A percentile compares a stretch with the other conserved stretches of the same genome.
phyloP scores from a whole-genome alignment of 1,140 invertebrate species.

The Myzus persicae region DNA sequence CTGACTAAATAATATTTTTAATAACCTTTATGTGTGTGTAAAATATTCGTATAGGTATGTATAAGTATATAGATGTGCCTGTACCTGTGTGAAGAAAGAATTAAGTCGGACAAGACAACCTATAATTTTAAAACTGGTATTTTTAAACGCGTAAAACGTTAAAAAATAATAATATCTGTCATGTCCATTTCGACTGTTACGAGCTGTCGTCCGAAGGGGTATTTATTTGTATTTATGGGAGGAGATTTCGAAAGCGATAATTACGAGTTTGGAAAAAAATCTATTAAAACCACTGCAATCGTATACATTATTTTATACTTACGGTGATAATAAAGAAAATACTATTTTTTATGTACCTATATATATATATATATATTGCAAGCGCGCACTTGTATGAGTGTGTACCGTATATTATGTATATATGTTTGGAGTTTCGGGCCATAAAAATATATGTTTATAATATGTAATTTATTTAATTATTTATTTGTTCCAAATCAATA shows the following conservation, averaged over 20 bases:
- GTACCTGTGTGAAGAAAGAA: constrained; percentile 34
- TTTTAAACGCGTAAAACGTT: constrained; percentile 52
- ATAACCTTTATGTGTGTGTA: neutral
- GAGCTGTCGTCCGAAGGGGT: constrained; percentile 50
- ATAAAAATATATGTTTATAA: neutral
- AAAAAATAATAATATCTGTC: constrained; percentile 41
- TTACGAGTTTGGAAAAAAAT: constrained; percentile 52
- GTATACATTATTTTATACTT: constrained; percentile 47
- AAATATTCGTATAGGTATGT: neutral
- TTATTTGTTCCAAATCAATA: neutral
- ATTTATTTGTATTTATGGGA: constrained; percentile 49
- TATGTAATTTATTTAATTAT: neutral
- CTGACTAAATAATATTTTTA: constrained; percentile 10
- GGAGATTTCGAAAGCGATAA: constrained; percentile 52
- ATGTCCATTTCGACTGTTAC: constrained; percentile 52
- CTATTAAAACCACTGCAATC: constrained; percentile 46
- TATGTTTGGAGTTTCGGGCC: neutral
- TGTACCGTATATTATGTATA: neutral
- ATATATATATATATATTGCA: neutral
- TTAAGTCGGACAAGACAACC: constrained; percentile 46
- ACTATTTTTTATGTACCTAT: neutral
- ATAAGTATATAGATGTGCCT: no score
- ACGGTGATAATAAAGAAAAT: constrained; percentile 30
- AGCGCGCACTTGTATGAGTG: neutral
- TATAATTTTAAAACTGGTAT: constrained; percentile 50